A percentile compares a stretch with the other conserved stretches of the same genome.
Evolutionary conservation across 1,140 invertebrate genomes (phyloP).

Genomic region (Chymomyza costata): DNA sequence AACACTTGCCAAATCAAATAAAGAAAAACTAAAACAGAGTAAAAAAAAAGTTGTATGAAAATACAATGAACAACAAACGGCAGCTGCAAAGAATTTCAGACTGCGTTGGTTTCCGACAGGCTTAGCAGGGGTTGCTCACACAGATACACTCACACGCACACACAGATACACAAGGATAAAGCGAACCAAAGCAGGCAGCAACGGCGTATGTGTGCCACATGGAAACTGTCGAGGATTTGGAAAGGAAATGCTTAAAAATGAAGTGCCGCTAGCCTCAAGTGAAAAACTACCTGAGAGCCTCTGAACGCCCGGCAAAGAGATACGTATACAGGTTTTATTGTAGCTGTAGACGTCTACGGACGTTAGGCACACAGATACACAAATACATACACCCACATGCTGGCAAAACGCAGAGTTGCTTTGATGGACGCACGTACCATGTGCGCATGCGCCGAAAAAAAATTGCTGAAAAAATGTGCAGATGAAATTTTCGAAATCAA

Average conservation of each 20-base stretch:
- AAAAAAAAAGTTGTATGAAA: no score
- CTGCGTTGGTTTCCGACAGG: conserved; percentile 23
- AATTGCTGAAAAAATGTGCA: conserved; percentile 45
- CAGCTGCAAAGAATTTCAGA: conserved; percentile 55
- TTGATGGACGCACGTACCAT: conserved; percentile 35
- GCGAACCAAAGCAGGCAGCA: neutral
- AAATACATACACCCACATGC: no score
- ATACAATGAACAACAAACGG: conserved; percentile 18
- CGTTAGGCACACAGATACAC: conserved; percentile 3
- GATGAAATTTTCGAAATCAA: conserved; percentile 21
- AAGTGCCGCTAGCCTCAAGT: conserved; percentile 29
- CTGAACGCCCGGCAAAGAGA: no score
- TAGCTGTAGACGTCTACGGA: no score
- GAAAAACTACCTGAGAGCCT: conserved; percentile 64
- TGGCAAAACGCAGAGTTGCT: conserved; percentile 53
- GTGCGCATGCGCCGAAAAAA: conserved; percentile 57
- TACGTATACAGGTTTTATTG: no score
- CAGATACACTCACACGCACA: conserved; percentile 16
- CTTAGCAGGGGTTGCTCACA: conserved; percentile 48
- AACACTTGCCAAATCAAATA: conserved; percentile 68
- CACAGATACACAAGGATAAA: conserved; percentile 6
- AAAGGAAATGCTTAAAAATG: conserved; percentile 48
- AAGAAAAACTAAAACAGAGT: conserved; percentile 43
- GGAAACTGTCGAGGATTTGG: conserved; percentile 54
- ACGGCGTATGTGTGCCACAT: conserved; percentile 61